Conservation (phyloP, 2,113 vertebrate genomes). For the Bufo bufo region DNA sequence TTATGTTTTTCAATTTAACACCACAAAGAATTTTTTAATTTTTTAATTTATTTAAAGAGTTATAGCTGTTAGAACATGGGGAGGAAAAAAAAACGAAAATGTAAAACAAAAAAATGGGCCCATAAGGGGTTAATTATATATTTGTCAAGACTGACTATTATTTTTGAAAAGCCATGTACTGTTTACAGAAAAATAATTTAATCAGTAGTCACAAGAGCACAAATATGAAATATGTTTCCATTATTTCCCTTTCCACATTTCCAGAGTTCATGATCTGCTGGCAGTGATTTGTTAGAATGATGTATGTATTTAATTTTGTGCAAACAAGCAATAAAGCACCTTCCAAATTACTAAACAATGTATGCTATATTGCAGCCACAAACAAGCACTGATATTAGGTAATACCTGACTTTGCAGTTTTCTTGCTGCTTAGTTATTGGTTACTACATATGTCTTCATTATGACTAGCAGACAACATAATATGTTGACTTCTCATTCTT, state of each 20-base stretch:
- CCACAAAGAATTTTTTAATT: too few relatives aligned
- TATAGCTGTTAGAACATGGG: too few relatives aligned
- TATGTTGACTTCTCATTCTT: background rate
- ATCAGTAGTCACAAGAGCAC: slow-evolving; percentile 63
- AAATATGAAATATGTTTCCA: slow-evolving; percentile 68
- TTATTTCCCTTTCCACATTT: slow-evolving; percentile 68
- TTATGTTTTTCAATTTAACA: too few relatives aligned
- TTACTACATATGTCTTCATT: slow-evolving; percentile 60
- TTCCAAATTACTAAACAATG: slow-evolving; percentile 63
- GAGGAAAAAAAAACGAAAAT: too few relatives aligned
- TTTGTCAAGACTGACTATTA: too few relatives aligned
- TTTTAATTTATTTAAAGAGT: too few relatives aligned
- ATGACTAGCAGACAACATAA: background rate
- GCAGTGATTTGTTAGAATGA: slow-evolving; percentile 72
- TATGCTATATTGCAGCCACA: slow-evolving; percentile 58
- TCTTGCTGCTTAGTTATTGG: slow-evolving; percentile 59
- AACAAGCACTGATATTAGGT: slow-evolving; percentile 62
- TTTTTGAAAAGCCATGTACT: slow-evolving; percentile 65
- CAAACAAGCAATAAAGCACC: slow-evolving; percentile 65
- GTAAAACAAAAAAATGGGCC: too few relatives aligned
- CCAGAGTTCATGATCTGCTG: slow-evolving; percentile 67
- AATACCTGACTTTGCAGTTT: slow-evolving; percentile 60
- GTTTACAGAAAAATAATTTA: slow-evolving; percentile 70
- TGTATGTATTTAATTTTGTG: slow-evolving; percentile 74
- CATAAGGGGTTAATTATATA: too few relatives aligned